Percentiles rank a stretch among this genome's conserved stretches.
Conservation (phyloP, 2,113 vertebrate species). For the Pteropus alecto region DNA sequence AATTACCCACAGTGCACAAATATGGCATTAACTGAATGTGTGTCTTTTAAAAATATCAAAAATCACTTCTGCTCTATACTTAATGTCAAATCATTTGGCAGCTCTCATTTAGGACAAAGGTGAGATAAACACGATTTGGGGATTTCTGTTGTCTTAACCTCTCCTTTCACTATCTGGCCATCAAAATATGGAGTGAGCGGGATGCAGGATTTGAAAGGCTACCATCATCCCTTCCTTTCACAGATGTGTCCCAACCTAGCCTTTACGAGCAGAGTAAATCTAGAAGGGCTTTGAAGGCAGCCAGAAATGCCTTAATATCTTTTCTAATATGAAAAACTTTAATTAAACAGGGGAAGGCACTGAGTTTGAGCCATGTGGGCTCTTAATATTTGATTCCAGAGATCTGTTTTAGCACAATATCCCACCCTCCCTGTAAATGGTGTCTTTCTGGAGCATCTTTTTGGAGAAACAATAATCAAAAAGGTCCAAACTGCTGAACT, state of each 20-base stretch:
- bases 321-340: neutral
- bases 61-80: neutral
- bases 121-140: neutral
- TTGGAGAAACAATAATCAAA: neutral
- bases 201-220: neutral
- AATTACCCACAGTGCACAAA: neutral
- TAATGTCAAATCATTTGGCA: neutral
- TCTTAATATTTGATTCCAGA: neutral
- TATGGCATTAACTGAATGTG: neutral
- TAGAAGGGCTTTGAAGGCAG: neutral
- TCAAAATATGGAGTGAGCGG: neutral
- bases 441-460: neutral
- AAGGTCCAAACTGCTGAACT: neutral
- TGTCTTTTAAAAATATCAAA: neutral
- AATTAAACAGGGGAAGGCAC: neutral
- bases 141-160: neutral
- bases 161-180: neutral
- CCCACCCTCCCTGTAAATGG: neutral
- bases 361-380: neutral
- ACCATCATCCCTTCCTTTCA: neutral
- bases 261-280: neutral
- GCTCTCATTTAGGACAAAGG: neutral
- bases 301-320: neutral
- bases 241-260: neutral
- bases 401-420: neutral